phyloP scores from a whole-genome alignment of 2,797 vertebrate genomes.

The Gymnodraco acuticeps region DNA sequence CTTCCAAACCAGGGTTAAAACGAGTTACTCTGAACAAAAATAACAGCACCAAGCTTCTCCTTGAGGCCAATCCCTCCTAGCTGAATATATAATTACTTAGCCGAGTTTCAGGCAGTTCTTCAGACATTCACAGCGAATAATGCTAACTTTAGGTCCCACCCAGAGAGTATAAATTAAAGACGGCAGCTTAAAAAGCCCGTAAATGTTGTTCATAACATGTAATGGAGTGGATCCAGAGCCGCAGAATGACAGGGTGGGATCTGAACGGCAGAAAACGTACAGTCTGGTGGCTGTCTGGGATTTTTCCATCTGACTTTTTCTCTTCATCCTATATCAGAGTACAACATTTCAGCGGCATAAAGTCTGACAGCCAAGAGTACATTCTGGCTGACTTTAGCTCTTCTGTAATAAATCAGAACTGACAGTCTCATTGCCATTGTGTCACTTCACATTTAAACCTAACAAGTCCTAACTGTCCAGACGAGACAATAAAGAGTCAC shows the following conservation, averaged over 20 bases:
- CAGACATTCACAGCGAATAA: conserved; percentile 23
- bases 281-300: conserved; percentile 45
- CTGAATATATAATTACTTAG: conserved; percentile 37
- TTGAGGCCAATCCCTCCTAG: conserved; percentile 19
- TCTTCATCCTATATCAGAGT: neutral
- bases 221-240: conserved; percentile 34
- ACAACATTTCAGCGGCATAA: neutral
- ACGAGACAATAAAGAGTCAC: neutral
- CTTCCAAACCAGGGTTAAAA: neutral
- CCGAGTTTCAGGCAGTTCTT: conserved; percentile 13
- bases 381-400: neutral
- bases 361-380: conserved; percentile 4
- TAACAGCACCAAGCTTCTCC: neutral
- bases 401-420: neutral
- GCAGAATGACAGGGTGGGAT: conserved; percentile 38
- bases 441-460: conserved; percentile 9
- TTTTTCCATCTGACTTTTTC: conserved; percentile 43
- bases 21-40: neutral
- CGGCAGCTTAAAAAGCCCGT: conserved; percentile 49
- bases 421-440: neutral
- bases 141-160: conserved; percentile 29
- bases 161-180: conserved; percentile 10
- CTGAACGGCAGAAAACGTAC: conserved; percentile 47
- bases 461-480: neutral
- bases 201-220: conserved; percentile 37